phyloP scores from a whole-genome alignment of 2,888 invertebrate genomes.

The Bursaphelenchus okinawaensis region DNA sequence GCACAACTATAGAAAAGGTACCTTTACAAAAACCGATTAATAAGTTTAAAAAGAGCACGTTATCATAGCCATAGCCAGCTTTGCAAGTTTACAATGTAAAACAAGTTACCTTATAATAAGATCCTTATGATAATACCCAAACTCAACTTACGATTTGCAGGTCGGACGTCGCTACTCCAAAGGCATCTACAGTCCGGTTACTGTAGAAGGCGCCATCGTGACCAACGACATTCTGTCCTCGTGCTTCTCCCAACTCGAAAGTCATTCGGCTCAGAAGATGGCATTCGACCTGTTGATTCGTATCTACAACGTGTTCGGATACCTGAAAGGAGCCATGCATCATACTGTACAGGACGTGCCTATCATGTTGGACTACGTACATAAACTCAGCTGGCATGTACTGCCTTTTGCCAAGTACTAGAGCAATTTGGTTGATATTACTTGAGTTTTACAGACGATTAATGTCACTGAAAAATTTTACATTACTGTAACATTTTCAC shows the following conservation, averaged over 20 bases:
- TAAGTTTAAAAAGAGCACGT: no score
- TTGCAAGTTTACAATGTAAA: not conserved
- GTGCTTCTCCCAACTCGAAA: constrained; percentile 55
- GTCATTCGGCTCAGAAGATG: constrained; percentile 51
- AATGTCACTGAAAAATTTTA: no score
- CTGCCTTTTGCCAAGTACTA: constrained; percentile 49
- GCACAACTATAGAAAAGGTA: no score
- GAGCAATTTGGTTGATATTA: not conserved
- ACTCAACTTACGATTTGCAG: constrained; percentile 21
- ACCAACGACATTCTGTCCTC: constrained; percentile 51
- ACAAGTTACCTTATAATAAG: no score
- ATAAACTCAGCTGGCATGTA: constrained; percentile 44
- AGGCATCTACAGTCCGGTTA: constrained; percentile 57
- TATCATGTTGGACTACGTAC: constrained; percentile 41
- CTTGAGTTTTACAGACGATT: no score
- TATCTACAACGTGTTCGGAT: constrained; percentile 43
- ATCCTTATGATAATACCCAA: not conserved
- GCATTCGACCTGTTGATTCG: constrained; percentile 47
- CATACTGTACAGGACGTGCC: constrained; percentile 39
- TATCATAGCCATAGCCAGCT: not conserved
- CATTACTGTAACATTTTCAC: no score
- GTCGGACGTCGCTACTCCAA: constrained; percentile 39
- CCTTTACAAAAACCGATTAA: constrained; percentile 3
- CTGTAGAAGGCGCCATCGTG: constrained; percentile 51
- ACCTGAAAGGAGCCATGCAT: constrained; percentile 25